Conservation (phyloP, 1,140 invertebrate species). For the Trichogramma pretiosum region DNA sequence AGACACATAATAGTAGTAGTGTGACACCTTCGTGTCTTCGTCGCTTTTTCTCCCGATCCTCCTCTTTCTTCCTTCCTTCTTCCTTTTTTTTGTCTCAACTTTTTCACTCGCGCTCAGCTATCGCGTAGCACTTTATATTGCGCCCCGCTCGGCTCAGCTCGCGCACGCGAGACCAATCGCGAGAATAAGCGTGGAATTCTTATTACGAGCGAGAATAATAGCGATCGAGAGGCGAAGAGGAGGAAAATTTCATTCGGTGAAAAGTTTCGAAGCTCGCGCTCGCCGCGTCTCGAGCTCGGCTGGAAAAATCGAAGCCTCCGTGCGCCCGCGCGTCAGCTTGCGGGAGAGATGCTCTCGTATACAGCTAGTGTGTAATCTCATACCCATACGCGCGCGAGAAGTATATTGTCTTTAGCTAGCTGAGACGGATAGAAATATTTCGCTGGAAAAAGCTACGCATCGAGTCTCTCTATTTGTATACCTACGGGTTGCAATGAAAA, state of each 20-base stretch:
- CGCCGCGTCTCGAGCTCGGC: too few relatives aligned
- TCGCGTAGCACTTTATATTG: conserved; percentile 8
- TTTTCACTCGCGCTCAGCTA: too few relatives aligned
- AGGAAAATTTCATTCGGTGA: conserved; percentile 7
- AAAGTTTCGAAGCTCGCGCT: conserved; percentile 6
- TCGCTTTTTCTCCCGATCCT: not conserved
- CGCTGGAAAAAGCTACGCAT: too few relatives aligned
- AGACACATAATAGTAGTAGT: not conserved
- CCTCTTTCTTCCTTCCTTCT: not conserved
- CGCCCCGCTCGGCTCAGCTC: too few relatives aligned
- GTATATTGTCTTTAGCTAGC: too few relatives aligned
- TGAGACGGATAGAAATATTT: too few relatives aligned
- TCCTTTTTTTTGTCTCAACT: not conserved
- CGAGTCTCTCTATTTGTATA: too few relatives aligned
- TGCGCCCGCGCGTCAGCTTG: conserved; percentile 2
- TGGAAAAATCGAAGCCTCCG: conserved; percentile 7
- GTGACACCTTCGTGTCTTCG: conserved; percentile 6
- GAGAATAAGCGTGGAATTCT: conserved; percentile 15
- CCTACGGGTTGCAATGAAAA: too few relatives aligned
- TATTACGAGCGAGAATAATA: conserved; percentile 8
- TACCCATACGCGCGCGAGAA: too few relatives aligned
- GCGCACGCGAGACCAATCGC: too few relatives aligned
- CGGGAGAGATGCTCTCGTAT: too few relatives aligned
- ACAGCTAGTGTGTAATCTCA: too few relatives aligned
- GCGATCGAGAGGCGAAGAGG: not conserved